Conservation (phyloP, 2,797 vertebrate species). For the Brachyrhaphis roseni region DNA sequence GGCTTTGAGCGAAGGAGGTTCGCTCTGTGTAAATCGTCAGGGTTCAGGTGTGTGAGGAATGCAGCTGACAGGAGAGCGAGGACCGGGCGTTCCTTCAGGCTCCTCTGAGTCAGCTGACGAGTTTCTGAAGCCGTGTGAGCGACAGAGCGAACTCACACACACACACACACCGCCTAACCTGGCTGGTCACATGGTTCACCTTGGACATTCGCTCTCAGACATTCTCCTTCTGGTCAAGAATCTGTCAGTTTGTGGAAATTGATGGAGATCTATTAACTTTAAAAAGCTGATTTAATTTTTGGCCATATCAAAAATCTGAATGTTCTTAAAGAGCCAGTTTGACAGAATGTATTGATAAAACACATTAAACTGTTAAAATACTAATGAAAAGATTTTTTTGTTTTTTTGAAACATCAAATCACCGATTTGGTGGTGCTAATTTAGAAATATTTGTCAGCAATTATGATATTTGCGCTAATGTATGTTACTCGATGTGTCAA, state of each 20-base stretch:
- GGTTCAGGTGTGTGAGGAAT: constrained; percentile 70
- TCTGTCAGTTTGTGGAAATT: constrained; percentile 1
- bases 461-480: too few species aligned
- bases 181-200: constrained; percentile 39
- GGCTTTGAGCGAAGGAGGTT: constrained; percentile 5
- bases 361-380: too few species aligned
- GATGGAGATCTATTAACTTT: background rate
- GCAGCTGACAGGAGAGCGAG: constrained; percentile 49
- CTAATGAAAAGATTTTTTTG: too few species aligned
- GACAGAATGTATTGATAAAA: too few species aligned
- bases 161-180: background rate
- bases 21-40: constrained; percentile 33
- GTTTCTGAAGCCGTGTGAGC: constrained; percentile 13
- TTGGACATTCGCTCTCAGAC: background rate
- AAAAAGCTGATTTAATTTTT: background rate
- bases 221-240: constrained; percentile 9
- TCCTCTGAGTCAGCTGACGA: constrained; percentile 70
- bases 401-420: too few species aligned
- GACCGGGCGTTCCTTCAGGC: constrained; percentile 57
- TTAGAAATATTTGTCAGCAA: too few species aligned
- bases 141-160: background rate
- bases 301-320: too few species aligned
- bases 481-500: too few species aligned
- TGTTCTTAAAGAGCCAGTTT: too few species aligned
- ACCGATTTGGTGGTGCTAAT: too few species aligned